Conservation (phyloP, 2,888 invertebrate species). For the Xestoiulus laeticollis region DNA sequence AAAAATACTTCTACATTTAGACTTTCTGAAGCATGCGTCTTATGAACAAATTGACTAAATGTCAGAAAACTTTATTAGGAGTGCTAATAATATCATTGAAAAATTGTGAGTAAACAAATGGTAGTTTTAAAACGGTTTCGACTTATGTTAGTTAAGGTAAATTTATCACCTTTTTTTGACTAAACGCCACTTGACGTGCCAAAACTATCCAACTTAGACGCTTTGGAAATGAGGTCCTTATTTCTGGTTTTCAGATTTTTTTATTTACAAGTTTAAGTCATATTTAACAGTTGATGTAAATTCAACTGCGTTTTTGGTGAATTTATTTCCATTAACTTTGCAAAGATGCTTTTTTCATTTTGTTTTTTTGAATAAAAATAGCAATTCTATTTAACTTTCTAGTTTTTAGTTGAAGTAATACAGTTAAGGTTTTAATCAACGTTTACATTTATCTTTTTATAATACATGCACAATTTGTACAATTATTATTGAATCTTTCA, state of each 20-base stretch:
- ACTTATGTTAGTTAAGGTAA: conserved; percentile 6
- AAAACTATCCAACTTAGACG: not conserved
- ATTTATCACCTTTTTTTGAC: not conserved
- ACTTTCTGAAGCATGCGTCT: too few species aligned
- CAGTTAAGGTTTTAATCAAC: too few species aligned
- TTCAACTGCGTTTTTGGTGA: not conserved
- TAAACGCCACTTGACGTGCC: not conserved
- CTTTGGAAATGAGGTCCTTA: not conserved
- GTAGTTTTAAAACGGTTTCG: not conserved
- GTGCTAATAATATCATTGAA: not conserved
- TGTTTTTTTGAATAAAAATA: too few species aligned
- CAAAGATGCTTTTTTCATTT: not conserved
- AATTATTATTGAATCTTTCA: too few species aligned
- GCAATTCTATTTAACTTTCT: too few species aligned
- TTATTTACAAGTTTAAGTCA: not conserved
- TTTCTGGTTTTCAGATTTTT: not conserved
- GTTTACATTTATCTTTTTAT: too few species aligned
- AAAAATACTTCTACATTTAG: too few species aligned
- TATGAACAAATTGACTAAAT: not conserved
- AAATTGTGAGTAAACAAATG: too few species aligned
- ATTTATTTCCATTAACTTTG: not conserved
- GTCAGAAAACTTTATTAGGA: not conserved
- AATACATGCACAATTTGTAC: too few species aligned
- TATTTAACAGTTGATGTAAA: not conserved
- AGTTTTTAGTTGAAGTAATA: too few species aligned